A percentile compares a stretch with the other conserved stretches of the same genome.
Evolutionary conservation across 37 sponge, comb jelly and placozoan genomes (phyloP).

Genomic region (Chondrilla cf. caribensis): DNA sequence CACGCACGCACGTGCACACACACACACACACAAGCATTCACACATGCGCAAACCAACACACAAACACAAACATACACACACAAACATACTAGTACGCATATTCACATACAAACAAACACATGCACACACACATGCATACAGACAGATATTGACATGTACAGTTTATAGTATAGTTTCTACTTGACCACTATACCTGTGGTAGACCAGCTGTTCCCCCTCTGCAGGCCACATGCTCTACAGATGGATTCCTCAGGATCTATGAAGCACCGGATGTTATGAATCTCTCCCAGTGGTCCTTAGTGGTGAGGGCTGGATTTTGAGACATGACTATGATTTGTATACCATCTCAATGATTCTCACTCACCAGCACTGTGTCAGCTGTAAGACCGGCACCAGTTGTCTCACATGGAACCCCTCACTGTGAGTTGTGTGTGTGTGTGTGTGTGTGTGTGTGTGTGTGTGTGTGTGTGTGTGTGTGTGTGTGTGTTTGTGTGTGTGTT

Average conservation of each 20-base stretch:
- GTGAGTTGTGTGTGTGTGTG: slow-evolving; percentile 30
- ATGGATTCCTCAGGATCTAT: slow-evolving; percentile 84
- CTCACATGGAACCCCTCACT: slow-evolving; percentile 90
- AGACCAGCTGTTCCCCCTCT: background rate
- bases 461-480: too few species aligned
- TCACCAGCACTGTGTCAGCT: slow-evolving; percentile 61
- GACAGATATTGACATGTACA: too few species aligned
- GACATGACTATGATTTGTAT: background rate
- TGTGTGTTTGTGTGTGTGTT: too few species aligned
- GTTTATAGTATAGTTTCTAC: too few species aligned
- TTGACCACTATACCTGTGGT: too few species aligned
- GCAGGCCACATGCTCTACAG: slow-evolving; percentile 88
- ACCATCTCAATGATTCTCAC: background rate
- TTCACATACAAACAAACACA: too few species aligned
- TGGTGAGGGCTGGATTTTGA: slow-evolving; percentile 28
- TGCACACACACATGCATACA: too few species aligned
- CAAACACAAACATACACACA: too few species aligned
- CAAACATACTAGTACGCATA: too few species aligned
- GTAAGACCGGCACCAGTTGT: slow-evolving; percentile 81
- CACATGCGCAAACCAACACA: too few species aligned
- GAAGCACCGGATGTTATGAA: slow-evolving; percentile 96
- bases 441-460: too few species aligned
- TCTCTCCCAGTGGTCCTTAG: slow-evolving; percentile 84
- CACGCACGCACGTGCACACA: slow-evolving; percentile 9
- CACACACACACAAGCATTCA: background rate